Evolutionary conservation across 2,113 vertebrate genomes (phyloP).

Genomic region (Nicator chloris): DNA sequence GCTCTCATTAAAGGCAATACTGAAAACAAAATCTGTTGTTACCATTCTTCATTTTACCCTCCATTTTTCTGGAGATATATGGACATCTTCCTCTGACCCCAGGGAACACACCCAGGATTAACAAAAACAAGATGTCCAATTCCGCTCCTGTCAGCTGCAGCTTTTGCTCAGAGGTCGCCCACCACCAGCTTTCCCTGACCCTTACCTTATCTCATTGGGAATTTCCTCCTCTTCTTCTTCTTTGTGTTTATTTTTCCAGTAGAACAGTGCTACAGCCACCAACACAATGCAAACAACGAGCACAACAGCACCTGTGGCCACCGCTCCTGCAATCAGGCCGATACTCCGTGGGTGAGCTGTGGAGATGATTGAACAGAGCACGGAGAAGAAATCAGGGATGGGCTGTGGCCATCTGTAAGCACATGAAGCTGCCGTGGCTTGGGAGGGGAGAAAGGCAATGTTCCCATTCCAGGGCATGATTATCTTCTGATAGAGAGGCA

Average conservation of each 20-base stretch:
- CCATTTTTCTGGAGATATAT: not conserved
- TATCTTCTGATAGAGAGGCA: not conserved
- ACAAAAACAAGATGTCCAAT: not conserved
- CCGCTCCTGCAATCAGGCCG: slow-evolving; percentile 89
- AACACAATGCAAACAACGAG: slow-evolving; percentile 85
- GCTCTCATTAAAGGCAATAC: not conserved
- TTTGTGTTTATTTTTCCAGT: slow-evolving; percentile 96
- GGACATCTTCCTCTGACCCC: not conserved
- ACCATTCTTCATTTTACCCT: not conserved
- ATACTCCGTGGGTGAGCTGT: slow-evolving; percentile 89
- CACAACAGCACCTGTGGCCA: slow-evolving; percentile 84
- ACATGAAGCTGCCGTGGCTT: not conserved
- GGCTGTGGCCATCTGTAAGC: not conserved
- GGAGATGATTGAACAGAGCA: slow-evolving; percentile 40
- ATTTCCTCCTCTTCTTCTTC: slow-evolving; percentile 97
- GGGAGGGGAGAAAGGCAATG: not conserved
- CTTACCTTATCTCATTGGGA: slow-evolving; percentile 97
- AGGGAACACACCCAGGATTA: not conserved
- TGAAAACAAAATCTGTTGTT: not conserved
- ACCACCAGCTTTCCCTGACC: not conserved
- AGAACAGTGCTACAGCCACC: slow-evolving; percentile 88
- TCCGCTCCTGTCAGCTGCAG: not conserved
- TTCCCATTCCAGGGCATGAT: not conserved
- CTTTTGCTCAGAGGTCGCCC: not conserved
- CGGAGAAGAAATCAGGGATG: not conserved